phyloP scores from a whole-genome alignment of 1,140 invertebrate genomes.

The Brachionus calyciflorus region DNA sequence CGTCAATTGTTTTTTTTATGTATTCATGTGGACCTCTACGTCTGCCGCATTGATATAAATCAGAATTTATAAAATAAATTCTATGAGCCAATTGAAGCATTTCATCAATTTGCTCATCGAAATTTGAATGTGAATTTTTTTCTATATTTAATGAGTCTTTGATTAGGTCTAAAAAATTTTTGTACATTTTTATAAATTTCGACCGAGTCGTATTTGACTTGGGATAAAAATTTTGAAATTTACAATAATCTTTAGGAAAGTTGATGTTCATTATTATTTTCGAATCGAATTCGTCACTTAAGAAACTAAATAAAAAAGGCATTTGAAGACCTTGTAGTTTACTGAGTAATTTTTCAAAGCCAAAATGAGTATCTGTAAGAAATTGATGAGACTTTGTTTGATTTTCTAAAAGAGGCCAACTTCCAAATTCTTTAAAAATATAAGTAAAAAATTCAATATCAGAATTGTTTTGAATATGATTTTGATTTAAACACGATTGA shows the following conservation, averaged over 20 bases:
- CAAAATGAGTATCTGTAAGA: background rate
- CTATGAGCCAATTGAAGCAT: slow-evolving; percentile 10
- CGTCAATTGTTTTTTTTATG: background rate
- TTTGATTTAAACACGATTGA: slow-evolving; percentile 13
- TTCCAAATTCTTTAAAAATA: background rate
- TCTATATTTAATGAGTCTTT: background rate
- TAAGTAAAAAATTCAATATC: slow-evolving; percentile 18
- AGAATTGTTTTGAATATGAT: background rate
- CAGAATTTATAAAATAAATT: slow-evolving; percentile 7
- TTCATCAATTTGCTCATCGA: slow-evolving; percentile 22
- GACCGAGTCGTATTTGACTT: background rate
- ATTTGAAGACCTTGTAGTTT: background rate
- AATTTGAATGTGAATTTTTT: background rate
- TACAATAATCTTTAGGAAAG: slow-evolving; percentile 23
- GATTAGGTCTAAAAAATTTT: background rate
- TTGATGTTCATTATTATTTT: slow-evolving; percentile 1
- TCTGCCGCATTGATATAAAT: background rate
- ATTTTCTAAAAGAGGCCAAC: slow-evolving; percentile 23
- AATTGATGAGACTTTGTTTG: background rate
- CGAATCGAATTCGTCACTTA: slow-evolving; percentile 1
- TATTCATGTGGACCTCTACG: background rate
- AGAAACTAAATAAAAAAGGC: slow-evolving; percentile 16
- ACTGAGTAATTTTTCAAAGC: background rate
- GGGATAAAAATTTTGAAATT: background rate
- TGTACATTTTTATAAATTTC: slow-evolving; percentile 1